Conservation (phyloP, 1,140 invertebrate genomes). For the Eumaeus atala region DNA sequence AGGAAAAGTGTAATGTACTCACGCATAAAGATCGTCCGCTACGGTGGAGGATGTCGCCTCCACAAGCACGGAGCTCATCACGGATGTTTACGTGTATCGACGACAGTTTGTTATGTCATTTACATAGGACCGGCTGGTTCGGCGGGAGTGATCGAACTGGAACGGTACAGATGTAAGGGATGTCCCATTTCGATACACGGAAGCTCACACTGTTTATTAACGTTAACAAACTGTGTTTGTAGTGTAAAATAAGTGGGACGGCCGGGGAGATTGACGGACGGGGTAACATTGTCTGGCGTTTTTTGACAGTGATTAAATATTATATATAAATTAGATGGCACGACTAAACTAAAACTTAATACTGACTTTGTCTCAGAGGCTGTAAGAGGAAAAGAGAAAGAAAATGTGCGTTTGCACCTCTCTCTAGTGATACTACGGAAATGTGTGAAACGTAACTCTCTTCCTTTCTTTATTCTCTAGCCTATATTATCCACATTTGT, state of each 20-base stretch:
- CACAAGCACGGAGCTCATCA: slow-evolving; percentile 41
- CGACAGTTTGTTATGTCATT: neutral
- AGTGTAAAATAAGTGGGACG: slow-evolving; percentile 29
- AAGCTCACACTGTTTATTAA: slow-evolving; percentile 14
- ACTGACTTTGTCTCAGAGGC: too few species aligned
- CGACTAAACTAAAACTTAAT: too few species aligned
- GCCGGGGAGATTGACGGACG: slow-evolving; percentile 21
- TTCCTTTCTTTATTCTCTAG: too few species aligned
- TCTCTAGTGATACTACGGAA: too few species aligned
- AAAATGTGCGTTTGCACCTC: too few species aligned
- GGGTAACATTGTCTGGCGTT: slow-evolving; percentile 26
- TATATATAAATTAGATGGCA: too few species aligned
- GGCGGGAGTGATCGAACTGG: neutral
- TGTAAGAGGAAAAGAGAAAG: too few species aligned
- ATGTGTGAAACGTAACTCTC: too few species aligned
- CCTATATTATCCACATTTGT: too few species aligned
- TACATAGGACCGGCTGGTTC: neutral
- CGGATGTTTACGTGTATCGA: slow-evolving; percentile 19
- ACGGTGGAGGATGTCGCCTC: slow-evolving; percentile 41
- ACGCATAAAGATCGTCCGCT: slow-evolving; percentile 54
- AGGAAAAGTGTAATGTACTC: slow-evolving; percentile 28
- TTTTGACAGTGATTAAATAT: too few species aligned
- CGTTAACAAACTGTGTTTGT: slow-evolving; percentile 24
- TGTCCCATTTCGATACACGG: slow-evolving; percentile 14
- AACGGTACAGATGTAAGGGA: neutral